Evolutionary conservation across 2,797 vertebrate species (phyloP).

Genomic region (Anniella stebbinsi): DNA sequence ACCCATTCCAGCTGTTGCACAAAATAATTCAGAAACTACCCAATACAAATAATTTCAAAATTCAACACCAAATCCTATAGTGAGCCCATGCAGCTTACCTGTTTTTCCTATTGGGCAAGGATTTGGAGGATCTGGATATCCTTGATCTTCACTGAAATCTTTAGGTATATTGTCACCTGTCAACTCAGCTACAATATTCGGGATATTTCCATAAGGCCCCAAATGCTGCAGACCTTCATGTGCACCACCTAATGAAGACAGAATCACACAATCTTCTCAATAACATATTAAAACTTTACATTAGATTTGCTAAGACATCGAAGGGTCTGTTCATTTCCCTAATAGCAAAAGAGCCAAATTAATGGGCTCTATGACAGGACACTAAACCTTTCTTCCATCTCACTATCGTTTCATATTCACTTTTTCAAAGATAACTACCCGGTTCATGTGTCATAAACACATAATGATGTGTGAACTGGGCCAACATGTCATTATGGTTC

Average conservation of each 20-base stretch:
- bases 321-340: background rate
- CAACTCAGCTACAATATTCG: constrained; percentile 97
- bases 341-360: constrained; percentile 40
- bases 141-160: constrained; percentile 94
- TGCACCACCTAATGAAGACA: constrained; percentile 87
- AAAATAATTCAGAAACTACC: background rate
- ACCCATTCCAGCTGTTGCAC: too few species aligned
- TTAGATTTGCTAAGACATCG: constrained; percentile 25
- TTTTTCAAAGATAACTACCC: background rate
- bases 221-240: constrained; percentile 98
- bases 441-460: too few species aligned
- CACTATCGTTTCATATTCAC: background rate
- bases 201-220: constrained; percentile 96
- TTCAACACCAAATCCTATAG: background rate
- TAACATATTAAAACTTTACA: constrained; percentile 9
- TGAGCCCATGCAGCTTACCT: constrained; percentile 77
- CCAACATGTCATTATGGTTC: background rate
- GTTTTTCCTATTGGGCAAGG: constrained; percentile 95
- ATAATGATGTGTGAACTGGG: too few species aligned
- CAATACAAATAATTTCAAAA: background rate
- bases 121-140: constrained; percentile 97
- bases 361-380: constrained; percentile 16
- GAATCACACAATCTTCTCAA: constrained; percentile 5
- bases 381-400: background rate
- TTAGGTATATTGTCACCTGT: constrained; percentile 96